A percentile compares a stretch with the other conserved stretches of the same genome.
phyloP scores from a whole-genome alignment of 2,113 vertebrate genomes.

The Agelaius tricolor region DNA sequence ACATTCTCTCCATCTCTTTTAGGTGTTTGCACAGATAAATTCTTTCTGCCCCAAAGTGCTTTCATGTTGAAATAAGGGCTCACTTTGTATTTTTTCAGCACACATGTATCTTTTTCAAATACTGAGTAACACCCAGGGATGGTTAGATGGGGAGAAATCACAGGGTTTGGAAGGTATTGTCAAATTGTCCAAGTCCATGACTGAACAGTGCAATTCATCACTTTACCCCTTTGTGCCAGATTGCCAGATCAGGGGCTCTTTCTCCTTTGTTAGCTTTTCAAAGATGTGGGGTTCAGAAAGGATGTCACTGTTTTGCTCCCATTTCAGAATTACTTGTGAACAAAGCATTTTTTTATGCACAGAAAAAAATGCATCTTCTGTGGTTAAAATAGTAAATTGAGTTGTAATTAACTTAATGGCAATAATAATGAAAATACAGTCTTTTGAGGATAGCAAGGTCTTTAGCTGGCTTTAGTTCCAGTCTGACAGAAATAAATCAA shows the following conservation, averaged over 20 bases:
- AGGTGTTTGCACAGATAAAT: slow-evolving; percentile 31
- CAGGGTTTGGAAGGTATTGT: neutral
- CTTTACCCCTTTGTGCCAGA: neutral
- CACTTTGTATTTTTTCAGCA: neutral
- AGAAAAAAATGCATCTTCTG: neutral
- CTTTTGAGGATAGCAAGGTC: neutral
- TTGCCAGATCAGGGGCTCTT: neutral
- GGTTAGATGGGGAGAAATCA: neutral
- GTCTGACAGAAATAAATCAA: neutral
- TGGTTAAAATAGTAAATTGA: neutral
- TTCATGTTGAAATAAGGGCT: neutral
- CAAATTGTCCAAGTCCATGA: slow-evolving; percentile 17
- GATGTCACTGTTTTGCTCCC: slow-evolving; percentile 4
- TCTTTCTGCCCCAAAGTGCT: neutral
- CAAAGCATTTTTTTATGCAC: neutral
- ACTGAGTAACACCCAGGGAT: neutral
- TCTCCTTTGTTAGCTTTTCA: slow-evolving; percentile 24
- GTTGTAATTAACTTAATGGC: slow-evolving; percentile 18
- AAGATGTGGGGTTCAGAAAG: slow-evolving; percentile 38
- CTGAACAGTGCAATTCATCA: slow-evolving; percentile 38
- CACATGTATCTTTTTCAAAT: neutral
- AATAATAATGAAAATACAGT: slow-evolving; percentile 7
- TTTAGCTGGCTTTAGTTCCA: slow-evolving; percentile 2
- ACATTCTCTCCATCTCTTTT: slow-evolving; percentile 13
- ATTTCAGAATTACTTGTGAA: slow-evolving; percentile 14